Base-by-base conservation (phyloP, 2,888 invertebrate species). In the Romanomermis culicivorax region DNA sequence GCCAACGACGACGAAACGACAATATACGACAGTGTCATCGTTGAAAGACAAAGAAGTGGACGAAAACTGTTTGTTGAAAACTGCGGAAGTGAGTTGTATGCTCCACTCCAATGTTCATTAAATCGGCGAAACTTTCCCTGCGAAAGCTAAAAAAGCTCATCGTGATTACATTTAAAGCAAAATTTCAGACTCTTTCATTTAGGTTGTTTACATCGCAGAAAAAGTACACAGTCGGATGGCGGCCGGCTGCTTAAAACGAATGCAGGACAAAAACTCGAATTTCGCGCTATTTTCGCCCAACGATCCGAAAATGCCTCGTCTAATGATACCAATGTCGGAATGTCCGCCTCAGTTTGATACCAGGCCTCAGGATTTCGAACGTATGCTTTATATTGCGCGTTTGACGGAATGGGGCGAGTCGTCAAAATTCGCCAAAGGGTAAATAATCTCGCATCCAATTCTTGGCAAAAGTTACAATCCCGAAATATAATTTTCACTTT, bases 241-340 rank as follows among this genome's bases (percentile, higher is more conserved):
- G 47, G 78, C 85, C 52, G 91, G 91, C 1, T 71, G 69, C 57
- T 69, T 85, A 50, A 78, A 77, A 62, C 69, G 75, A 17, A 73
- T 74, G 73, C 69, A 71, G 36, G 79, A 76, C 65, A 77, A 72
- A 64, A 78, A 77, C 62, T 72, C 74, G 23, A 72, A 77, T 47
- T 77, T 71, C 61, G 81, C 80, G n/a, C 71, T 80, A 29, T 82
- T 91, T 68, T 72, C 77, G 36, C 86, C 91, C 0, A 77, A 80
- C 53, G 88, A 89, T 68, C 74, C 77, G 60, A 77, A 84, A 57
- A 69, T 87, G 52, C 88, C 91, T 0, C 74, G 81, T 58, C 75
- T 88, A 36, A 77, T 78, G 64, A 79, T 91, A 59, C 78, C 80
- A 17, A 73, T 76, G 58, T 72, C 74, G 1, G 73, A 77, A 58